phyloP scores from a whole-genome alignment of 1,140 invertebrate species.

The Tribolium madens region DNA sequence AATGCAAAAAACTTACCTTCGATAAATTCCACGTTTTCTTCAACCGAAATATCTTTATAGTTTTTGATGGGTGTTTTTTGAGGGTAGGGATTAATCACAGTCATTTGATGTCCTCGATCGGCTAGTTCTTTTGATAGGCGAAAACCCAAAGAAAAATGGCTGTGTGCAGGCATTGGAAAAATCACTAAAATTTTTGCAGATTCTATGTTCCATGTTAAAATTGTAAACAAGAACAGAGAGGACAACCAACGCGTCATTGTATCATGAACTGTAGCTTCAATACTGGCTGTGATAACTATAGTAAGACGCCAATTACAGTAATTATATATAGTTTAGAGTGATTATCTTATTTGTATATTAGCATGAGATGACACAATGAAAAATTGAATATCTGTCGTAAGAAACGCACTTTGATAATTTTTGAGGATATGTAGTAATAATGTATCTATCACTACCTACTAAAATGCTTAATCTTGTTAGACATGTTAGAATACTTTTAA shows the following conservation, averaged over 20 bases:
- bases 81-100: slow-evolving; percentile 64
- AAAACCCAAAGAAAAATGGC: slow-evolving; percentile 46
- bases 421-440: too few relatives aligned
- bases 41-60: not conserved
- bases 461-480: too few relatives aligned
- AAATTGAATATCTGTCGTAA: too few relatives aligned
- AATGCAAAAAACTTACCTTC: not conserved
- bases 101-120: slow-evolving; percentile 65
- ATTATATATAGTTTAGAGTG: not conserved
- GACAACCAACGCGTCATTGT: not conserved
- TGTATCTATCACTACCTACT: too few relatives aligned
- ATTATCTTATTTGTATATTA: not conserved
- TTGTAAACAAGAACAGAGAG: not conserved
- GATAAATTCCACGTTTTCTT: not conserved
- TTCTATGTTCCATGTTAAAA: not conserved
- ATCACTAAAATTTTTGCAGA: slow-evolving; percentile 32
- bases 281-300: not conserved
- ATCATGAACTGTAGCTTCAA: not conserved
- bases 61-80: slow-evolving; percentile 50
- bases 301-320: not conserved
- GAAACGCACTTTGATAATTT: too few relatives aligned
- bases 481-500: too few relatives aligned
- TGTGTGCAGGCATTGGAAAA: slow-evolving; percentile 49
- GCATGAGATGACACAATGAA: not conserved
- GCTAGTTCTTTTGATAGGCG: slow-evolving; percentile 63